Base-by-base conservation (phyloP, 1,140 invertebrate species). In the Spodoptera frugiperda region DNA sequence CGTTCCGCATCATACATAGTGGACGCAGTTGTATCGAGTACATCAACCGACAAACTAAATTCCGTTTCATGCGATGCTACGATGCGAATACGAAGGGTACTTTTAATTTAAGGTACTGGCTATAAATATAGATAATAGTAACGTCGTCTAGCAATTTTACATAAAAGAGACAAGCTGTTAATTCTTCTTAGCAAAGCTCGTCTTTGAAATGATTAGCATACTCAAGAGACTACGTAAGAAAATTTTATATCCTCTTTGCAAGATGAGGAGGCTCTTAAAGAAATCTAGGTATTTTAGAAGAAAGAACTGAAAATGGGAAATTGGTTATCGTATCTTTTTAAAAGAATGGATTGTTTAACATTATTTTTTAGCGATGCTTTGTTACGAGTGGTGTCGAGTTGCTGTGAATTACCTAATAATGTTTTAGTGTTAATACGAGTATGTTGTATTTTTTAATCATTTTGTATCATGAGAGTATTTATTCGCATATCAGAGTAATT, bases 191-290 rank as follows among this genome's bases (percentile, higher is more conserved):
- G 17, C 15, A 65, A 48, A 39, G 44, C 11, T 33, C 33, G 15
- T 30, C 53, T 21, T 44, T 55, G 33, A 71, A 71, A 55, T 55
- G 17, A 71, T 71, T 65, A 49, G 44, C 39, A 49, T 49, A 46
- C 39, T 19, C 39, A n/a, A 48, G 61, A 44, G 44, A 39, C 39
- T 44, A 25, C 25, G 11, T 9, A 12, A 10, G 17, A 48, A 65
- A 19, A 65, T n/a, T 65, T 65, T 49, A 65, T 65, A 48, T 19
- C 17, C 61, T 65, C n/a, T 65, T 49, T 65, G 21, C 19, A 17
- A n/a, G 44, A 65, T 3, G 17, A n/a, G 30, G 55, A 3, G 19
- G 55, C 14, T 33, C 14, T 33, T 15, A 33, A 17, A n/a, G n/a
- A 39, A 33, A 33, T 33, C 55, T 59, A 39, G 55, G 39, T 15